Percentiles rank a stretch among this genome's conserved stretches.
These are phyloP conservation scores for Eristalis tenax DNA, from an alignment of 2,888 invertebrate species.

Conservation along the genomic window DNA sequence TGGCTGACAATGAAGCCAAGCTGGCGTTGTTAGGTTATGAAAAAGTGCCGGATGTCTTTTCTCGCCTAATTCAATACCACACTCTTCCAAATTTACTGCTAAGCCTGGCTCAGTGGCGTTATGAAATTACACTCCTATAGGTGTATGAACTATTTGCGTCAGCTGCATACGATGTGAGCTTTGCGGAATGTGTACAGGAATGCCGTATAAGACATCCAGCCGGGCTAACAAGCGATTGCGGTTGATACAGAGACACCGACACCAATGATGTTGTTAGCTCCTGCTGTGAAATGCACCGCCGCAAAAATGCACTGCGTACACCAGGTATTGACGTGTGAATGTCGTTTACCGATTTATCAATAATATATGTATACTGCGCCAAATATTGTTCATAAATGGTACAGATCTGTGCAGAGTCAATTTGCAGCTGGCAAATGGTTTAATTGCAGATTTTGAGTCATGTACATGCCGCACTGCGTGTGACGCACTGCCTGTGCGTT, in stretches of 20 bases:
- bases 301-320: constrained; percentile 3
- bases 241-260: constrained; percentile 1
- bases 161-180: neutral
- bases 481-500: constrained; percentile 13
- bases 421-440: neutral
- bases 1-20: constrained; percentile 23
- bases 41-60: constrained; percentile 30
- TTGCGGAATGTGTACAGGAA: constrained; percentile 17
- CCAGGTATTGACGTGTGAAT: constrained; percentile 26
- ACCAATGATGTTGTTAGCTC: neutral
- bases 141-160: neutral
- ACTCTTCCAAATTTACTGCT: neutral
- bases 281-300: constrained; percentile 18
- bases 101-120: neutral
- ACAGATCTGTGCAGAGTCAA: neutral
- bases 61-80: no score
- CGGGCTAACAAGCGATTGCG: constrained; percentile 8
- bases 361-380: neutral
- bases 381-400: neutral
- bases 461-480: neutral
- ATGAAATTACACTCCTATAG: neutral
- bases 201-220: constrained; percentile 16
- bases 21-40: constrained; percentile 12
- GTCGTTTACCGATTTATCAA: constrained; percentile 13
- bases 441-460: neutral